A percentile compares a stretch with the other conserved stretches of the same genome.
These are phyloP conservation scores for Bathynomus jamesi DNA, from an alignment of 1,140 invertebrate species.

Conservation along the genomic window DNA sequence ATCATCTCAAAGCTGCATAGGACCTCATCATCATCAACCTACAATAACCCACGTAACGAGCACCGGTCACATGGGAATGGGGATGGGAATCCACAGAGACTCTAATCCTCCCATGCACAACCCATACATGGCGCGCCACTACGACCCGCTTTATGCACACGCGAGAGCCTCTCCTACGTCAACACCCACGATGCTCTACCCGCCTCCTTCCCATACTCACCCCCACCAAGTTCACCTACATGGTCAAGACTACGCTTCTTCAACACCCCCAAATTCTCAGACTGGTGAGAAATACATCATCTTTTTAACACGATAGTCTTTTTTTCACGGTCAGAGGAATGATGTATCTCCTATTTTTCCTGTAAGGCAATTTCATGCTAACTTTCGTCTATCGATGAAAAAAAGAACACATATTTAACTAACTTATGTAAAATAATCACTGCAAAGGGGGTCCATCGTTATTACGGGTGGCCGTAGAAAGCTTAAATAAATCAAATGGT, in stretches of 20 bases:
- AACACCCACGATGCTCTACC: background rate
- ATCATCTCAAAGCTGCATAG: background rate
- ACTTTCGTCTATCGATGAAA: too few species aligned
- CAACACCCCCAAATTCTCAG: background rate
- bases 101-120: background rate
- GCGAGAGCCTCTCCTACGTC: background rate
- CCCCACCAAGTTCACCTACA: background rate
- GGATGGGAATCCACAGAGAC: background rate
- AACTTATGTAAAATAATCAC: too few species aligned
- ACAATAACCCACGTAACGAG: background rate
- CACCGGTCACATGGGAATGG: background rate
- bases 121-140: background rate
- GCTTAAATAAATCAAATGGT: too few species aligned
- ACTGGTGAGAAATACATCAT: too few species aligned
- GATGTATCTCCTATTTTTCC: too few species aligned
- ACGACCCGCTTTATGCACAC: background rate
- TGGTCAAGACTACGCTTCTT: background rate
- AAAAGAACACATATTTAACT: too few species aligned
- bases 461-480: too few species aligned
- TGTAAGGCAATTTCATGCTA: too few species aligned
- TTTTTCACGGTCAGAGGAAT: too few species aligned
- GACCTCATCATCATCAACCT: background rate
- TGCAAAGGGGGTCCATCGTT: too few species aligned
- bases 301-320: too few species aligned
- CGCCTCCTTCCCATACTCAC: background rate